Percentiles rank a stretch among this genome's conserved stretches.
These are phyloP conservation scores for Notothenia rossii DNA, from an alignment of 2,113 vertebrate species.

Conservation along the genomic window DNA sequence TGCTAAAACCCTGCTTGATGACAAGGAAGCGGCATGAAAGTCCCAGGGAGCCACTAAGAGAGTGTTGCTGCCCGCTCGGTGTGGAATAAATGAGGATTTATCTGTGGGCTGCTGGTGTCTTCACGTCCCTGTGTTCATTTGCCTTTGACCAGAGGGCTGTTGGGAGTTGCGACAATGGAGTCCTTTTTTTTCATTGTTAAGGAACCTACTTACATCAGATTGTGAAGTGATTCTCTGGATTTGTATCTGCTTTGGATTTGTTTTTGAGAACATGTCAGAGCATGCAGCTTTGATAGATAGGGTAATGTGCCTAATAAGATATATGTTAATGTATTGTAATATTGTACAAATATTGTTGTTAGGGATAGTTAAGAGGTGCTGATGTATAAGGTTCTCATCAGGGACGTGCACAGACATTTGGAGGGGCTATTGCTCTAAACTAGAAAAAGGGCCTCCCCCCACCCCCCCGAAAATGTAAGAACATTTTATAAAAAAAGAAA, in stretches of 20 bases:
- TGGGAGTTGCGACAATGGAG: neutral
- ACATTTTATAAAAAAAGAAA: too few relatives aligned
- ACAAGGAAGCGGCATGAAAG: slow-evolving; percentile 23
- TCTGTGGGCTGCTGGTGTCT: slow-evolving; percentile 21
- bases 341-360: neutral
- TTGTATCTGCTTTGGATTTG: slow-evolving; percentile 10
- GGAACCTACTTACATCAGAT: slow-evolving; percentile 10
- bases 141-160: slow-evolving; percentile 9
- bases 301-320: neutral
- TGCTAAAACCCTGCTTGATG: slow-evolving; percentile 37
- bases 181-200: neutral
- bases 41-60: slow-evolving; percentile 25
- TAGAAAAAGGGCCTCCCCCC: too few relatives aligned
- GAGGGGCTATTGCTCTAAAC: too few relatives aligned
- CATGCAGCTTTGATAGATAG: neutral
- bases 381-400: too few relatives aligned
- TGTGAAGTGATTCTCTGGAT: slow-evolving; percentile 7
- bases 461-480: too few relatives aligned
- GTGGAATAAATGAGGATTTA: slow-evolving; percentile 53
- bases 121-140: slow-evolving; percentile 25
- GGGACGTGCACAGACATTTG: too few relatives aligned
- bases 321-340: neutral
- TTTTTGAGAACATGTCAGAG: neutral
- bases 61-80: neutral
- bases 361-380: too few relatives aligned